Evolutionary conservation across 2,797 vertebrate genomes (phyloP).

Genomic region (Gallinago stenura): DNA sequence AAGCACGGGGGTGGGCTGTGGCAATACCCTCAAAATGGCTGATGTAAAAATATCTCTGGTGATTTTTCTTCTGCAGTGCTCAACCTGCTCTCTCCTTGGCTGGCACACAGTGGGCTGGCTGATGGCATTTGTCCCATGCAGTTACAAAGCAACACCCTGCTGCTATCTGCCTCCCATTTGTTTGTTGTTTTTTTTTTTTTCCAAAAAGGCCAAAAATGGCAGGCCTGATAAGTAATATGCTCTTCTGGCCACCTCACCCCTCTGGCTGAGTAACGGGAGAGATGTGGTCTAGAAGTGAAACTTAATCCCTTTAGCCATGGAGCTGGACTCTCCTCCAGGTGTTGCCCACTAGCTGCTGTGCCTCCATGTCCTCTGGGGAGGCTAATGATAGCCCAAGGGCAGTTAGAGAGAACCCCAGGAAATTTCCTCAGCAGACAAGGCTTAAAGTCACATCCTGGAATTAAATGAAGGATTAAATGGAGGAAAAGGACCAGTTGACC

Average conservation of each 20-base stretch:
- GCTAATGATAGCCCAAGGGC: background rate
- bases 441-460: background rate
- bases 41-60: background rate
- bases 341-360: background rate
- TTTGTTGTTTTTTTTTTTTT: background rate
- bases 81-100: background rate
- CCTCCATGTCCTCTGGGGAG: background rate
- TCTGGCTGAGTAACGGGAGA: background rate
- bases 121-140: background rate
- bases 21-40: background rate
- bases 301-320: background rate
- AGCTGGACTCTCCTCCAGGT: background rate
- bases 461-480: background rate
- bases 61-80: background rate
- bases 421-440: background rate
- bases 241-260: background rate
- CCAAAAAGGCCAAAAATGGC: background rate
- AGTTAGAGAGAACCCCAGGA: background rate
- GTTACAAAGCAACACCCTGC: background rate
- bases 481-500: background rate
- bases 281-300: background rate
- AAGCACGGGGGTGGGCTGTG: constrained; percentile 7
- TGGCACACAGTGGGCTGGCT: background rate
- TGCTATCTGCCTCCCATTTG: fast-evolving
- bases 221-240: background rate